Conservation (phyloP, 2,888 invertebrate genomes). For the Lithophane leautieri region DNA sequence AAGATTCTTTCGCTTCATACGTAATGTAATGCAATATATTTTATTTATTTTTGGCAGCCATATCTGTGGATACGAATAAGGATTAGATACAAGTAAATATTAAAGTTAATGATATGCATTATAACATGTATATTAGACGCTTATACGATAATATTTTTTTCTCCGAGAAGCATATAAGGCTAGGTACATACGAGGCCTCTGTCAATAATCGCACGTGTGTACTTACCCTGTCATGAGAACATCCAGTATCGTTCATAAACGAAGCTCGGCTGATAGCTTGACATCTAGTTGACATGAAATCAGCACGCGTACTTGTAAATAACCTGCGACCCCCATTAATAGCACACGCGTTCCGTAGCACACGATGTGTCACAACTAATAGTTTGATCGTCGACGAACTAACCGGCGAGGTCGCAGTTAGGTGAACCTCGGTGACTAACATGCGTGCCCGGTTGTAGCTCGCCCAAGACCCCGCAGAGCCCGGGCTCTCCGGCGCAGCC, state of each 20-base stretch:
- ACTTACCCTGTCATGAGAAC: constrained; percentile 52
- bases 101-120: constrained; percentile 77
- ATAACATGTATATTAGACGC: constrained; percentile 82
- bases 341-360: constrained; percentile 75
- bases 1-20: constrained; percentile 77
- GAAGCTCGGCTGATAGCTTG: constrained; percentile 64
- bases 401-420: constrained; percentile 62
- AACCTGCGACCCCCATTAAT: constrained; percentile 75
- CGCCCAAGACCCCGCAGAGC: constrained; percentile 93
- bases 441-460: constrained; percentile 91
- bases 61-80: constrained; percentile 85
- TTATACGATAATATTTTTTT: constrained; percentile 71
- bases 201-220: constrained; percentile 58
- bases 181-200: constrained; percentile 69
- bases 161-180: constrained; percentile 63
- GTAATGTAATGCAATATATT: constrained; percentile 79
- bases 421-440: constrained; percentile 80
- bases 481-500: constrained; percentile 92
- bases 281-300: constrained; percentile 65
- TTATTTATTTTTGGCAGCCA: constrained; percentile 86
- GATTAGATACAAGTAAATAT: constrained; percentile 86
- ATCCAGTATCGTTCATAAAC: constrained; percentile 58
- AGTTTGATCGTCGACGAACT: constrained; percentile 65
- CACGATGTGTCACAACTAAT: constrained; percentile 75
- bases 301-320: constrained; percentile 75